Conservation (phyloP, 2,113 vertebrate genomes). For the Pedetes capensis region DNA sequence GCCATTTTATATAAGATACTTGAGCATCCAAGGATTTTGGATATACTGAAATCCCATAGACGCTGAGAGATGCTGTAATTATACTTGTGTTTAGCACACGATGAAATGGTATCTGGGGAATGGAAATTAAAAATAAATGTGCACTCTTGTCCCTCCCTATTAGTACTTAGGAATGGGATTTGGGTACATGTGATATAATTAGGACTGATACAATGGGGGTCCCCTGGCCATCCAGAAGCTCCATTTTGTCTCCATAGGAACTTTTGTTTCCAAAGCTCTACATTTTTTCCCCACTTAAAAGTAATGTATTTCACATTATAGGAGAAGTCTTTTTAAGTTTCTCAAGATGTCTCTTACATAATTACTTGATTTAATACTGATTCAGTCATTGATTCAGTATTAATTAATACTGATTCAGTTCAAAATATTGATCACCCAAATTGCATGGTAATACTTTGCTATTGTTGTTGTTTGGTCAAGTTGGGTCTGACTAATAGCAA, state of each 20-base stretch:
- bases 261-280: background rate
- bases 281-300: background rate
- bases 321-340: slow-evolving; percentile 7
- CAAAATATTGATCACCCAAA: background rate
- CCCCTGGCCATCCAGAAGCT: background rate
- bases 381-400: too few relatives aligned
- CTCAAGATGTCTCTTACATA: slow-evolving; percentile 34
- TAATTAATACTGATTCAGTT: slow-evolving; percentile 17
- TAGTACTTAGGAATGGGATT: background rate
- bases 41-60: too few relatives aligned
- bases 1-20: background rate
- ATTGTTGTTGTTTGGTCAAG: too few relatives aligned
- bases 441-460: background rate
- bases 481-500: too few relatives aligned
- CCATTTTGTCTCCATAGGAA: background rate
- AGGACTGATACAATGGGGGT: background rate
- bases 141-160: background rate
- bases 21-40: background rate
- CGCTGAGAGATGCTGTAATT: background rate
- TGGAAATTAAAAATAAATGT: slow-evolving; percentile 12
- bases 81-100: background rate
- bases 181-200: background rate
- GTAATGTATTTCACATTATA: background rate
- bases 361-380: background rate
- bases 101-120: background rate